Evolutionary conservation across 2,888 invertebrate species (phyloP), one percentile per base, ranked within the genome.

Genomic region (Drosophila kuntzei): DNA sequence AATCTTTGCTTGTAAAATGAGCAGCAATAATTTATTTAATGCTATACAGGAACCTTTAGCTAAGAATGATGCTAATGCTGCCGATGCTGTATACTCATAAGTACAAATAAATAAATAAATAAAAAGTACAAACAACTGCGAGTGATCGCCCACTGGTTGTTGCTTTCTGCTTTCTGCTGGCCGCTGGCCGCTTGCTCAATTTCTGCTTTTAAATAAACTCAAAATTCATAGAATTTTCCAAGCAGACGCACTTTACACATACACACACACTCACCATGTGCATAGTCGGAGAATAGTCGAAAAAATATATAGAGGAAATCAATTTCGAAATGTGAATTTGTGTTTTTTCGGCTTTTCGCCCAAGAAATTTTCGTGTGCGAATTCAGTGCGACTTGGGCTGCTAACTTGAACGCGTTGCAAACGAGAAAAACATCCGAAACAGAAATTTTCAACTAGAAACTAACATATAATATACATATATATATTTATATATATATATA

Each of bases 331-430:
- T 79, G 80, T 83, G 78, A 58, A 71, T 44, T 54, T 70, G 43
- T 54, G 29, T 46, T 67, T 68, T 86, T 86, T 88, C 80, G 73
- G 80, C 72, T 88, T 76, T 90, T 87, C 79, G 72, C 63, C 76
- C 70, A 76, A 77, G 86, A 66, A 87, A 81, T 61, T 81, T 66
- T 87, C 80, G 80, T 83, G 80, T 89, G 92, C 91, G 87, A 90
- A 90, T 89, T 92, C 91, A 91, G 91, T 91, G 92, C 92, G 91
- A 92, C 90, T 92, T 91, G 91, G 92, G 91, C 92, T 92, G 90
- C 92, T 91, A 90, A 91, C 90, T 92, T 90, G 92, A 90, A 91
- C 91, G 92, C 91, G 92, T 91, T 91, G 92, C 91, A 86, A 88
- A 88, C 89, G 84, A 86, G 87, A 89, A 87, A 81, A 89, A 74